Conservation (phyloP, 2,888 invertebrate genomes). For the Gortyna flavago region DNA sequence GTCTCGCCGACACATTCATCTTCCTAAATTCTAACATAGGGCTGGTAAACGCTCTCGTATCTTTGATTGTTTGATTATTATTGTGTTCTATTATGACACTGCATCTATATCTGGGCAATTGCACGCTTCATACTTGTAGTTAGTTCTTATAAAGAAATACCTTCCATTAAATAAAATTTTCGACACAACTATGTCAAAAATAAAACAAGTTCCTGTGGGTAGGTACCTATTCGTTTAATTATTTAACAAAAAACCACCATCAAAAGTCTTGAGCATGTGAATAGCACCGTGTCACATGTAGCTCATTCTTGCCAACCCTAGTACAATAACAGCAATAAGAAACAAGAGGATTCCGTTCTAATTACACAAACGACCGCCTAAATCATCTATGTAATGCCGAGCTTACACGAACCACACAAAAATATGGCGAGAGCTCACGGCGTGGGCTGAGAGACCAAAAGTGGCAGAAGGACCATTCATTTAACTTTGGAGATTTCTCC, state of each 20-base stretch:
- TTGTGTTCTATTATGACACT: no score
- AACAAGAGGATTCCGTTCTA: constrained; percentile 47
- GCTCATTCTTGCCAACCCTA: constrained; percentile 30
- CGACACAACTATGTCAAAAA: neutral
- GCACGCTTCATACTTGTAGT: neutral
- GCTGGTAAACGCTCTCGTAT: constrained; percentile 10
- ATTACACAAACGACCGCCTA: constrained; percentile 42
- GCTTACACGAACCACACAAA: constrained; percentile 44
- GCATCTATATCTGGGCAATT: neutral
- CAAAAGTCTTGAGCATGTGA: neutral
- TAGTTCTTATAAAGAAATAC: neutral
- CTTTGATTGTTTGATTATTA: neutral
- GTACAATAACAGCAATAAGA: constrained; percentile 46
- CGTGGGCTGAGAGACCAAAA: neutral
- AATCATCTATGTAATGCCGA: constrained; percentile 43
- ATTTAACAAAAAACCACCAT: neutral
- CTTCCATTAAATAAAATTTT: neutral
- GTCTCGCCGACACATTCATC: constrained; percentile 49
- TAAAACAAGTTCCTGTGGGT: no score
- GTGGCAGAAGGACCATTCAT: constrained; percentile 20
- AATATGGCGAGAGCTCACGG: constrained; percentile 16
- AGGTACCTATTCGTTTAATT: neutral
- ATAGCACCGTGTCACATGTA: neutral
- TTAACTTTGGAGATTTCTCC: constrained; percentile 24
- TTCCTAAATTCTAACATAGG: constrained; percentile 38